A percentile compares a stretch with the other conserved stretches of the same genome.
phyloP scores from a whole-genome alignment of 2,797 vertebrate species.

The Pipistrellus pipistrellus region DNA sequence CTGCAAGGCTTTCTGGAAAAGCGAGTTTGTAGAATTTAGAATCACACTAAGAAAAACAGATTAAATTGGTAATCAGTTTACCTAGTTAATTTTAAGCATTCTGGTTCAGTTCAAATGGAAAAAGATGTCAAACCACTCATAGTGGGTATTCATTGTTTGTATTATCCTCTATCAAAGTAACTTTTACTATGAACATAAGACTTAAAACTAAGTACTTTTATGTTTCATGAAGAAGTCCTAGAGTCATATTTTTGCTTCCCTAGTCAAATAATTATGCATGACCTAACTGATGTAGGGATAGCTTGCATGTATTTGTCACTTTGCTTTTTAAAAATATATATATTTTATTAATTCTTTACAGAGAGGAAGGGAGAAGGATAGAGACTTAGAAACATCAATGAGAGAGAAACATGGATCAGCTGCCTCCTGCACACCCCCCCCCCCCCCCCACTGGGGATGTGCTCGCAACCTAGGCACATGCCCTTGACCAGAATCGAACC shows the following conservation, averaged over 20 bases:
- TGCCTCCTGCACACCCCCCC: too few species aligned
- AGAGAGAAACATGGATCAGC: too few species aligned
- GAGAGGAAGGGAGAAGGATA: too few species aligned
- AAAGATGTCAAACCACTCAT: slow-evolving; percentile 21
- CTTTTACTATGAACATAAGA: slow-evolving; percentile 39
- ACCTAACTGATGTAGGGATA: slow-evolving; percentile 6
- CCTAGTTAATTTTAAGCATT: slow-evolving; percentile 59
- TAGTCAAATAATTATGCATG: slow-evolving; percentile 28
- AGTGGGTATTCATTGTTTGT: slow-evolving; percentile 45
- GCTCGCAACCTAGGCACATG: too few species aligned
- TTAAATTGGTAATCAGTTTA: slow-evolving; percentile 19
- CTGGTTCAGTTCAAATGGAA: slow-evolving; percentile 7
- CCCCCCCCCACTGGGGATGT: too few species aligned
- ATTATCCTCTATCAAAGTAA: slow-evolving; percentile 15
- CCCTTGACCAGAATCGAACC: too few species aligned
- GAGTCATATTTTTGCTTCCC: slow-evolving; percentile 58
- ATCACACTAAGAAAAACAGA: slow-evolving; percentile 29
- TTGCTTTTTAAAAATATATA: too few species aligned
- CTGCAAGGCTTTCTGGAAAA: slow-evolving; percentile 33
- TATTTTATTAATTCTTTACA: too few species aligned
- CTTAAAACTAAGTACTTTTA: slow-evolving; percentile 20
- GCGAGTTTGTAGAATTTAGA: not conserved
- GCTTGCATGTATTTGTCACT: slow-evolving; percentile 10
- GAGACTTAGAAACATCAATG: too few species aligned
- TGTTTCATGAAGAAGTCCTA: slow-evolving; percentile 44